Evolutionary conservation across 1,140 invertebrate genomes (phyloP).

Genomic region (Pachyrhynchus sulphureomaculatus): DNA sequence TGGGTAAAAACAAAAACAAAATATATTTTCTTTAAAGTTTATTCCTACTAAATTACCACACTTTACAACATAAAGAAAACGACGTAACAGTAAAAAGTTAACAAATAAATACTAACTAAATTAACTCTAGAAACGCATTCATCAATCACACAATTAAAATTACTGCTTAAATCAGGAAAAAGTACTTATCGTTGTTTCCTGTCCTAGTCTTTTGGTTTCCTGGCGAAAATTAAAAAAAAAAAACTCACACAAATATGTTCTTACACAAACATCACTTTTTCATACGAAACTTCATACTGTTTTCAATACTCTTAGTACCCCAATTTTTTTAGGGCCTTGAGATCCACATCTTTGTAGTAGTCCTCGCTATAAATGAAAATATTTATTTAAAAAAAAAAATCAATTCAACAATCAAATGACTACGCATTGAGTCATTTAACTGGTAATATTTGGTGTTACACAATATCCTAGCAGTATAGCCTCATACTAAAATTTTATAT

Average conservation of each 20-base stretch:
- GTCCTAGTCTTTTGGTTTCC: too few relatives aligned
- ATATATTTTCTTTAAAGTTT: too few relatives aligned
- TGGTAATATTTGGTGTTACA: too few relatives aligned
- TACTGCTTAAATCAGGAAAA: too few relatives aligned
- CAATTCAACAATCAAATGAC: too few relatives aligned
- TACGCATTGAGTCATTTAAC: too few relatives aligned
- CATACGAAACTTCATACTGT: background rate
- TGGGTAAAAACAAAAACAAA: too few relatives aligned
- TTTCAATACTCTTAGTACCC: conserved; percentile 59
- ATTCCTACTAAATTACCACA: conserved; percentile 2
- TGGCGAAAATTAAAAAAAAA: too few relatives aligned
- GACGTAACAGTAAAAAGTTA: conserved; percentile 11
- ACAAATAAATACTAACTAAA: conserved; percentile 17
- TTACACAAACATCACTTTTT: background rate
- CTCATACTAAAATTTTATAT: too few relatives aligned
- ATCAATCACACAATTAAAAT: conserved; percentile 33
- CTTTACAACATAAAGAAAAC: conserved; percentile 1
- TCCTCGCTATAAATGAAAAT: conserved; percentile 64
- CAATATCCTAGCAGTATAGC: too few relatives aligned
- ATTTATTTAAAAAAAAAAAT: background rate
- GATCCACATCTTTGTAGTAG: conserved; percentile 81
- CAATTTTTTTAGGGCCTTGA: conserved; percentile 76
- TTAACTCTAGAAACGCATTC: too few relatives aligned
- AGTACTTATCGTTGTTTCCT: too few relatives aligned
- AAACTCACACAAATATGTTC: background rate